Conservation (phyloP, 1,140 invertebrate genomes). For the Drosophila pseudoananassae region DNA sequence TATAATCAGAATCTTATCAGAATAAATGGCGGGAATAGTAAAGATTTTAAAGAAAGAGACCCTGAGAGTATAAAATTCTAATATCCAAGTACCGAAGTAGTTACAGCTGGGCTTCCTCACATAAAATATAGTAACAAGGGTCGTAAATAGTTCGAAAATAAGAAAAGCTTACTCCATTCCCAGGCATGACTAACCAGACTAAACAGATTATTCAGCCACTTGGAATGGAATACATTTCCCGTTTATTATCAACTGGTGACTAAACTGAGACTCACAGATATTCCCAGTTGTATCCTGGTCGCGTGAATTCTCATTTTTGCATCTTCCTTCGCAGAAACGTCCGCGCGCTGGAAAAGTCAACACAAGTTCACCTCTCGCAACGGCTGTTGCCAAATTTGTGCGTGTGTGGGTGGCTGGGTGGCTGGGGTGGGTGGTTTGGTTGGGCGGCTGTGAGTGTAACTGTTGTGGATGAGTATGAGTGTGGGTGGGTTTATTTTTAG, state of each 20-base stretch:
- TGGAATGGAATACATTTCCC: too few species aligned
- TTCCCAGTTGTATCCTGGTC: slow-evolving; percentile 30
- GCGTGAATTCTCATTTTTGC: slow-evolving; percentile 40
- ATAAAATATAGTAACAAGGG: too few species aligned
- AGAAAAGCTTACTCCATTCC: not conserved
- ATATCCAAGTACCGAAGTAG: too few species aligned
- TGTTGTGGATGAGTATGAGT: not conserved
- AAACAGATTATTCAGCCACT: too few species aligned
- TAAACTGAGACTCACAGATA: slow-evolving; percentile 38
- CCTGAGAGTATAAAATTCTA: too few species aligned
- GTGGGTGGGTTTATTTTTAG: slow-evolving; percentile 44
- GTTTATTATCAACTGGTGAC: not conserved
- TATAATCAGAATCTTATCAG: too few species aligned
- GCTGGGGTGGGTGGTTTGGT: slow-evolving; percentile 16
- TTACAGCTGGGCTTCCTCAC: too few species aligned
- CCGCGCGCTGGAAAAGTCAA: slow-evolving; percentile 49
- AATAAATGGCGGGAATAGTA: too few species aligned
- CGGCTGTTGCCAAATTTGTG: slow-evolving; percentile 35
- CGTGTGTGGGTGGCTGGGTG: slow-evolving; percentile 17
- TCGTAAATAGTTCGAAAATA: too few species aligned
- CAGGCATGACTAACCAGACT: too few species aligned
- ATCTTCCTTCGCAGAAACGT: slow-evolving; percentile 30
- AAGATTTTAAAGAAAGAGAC: too few species aligned
- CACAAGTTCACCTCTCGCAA: slow-evolving; percentile 37
- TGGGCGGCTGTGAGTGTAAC: slow-evolving; percentile 4